phyloP scores from a whole-genome alignment of 2,113 vertebrate genomes.

The Galbula dea region DNA sequence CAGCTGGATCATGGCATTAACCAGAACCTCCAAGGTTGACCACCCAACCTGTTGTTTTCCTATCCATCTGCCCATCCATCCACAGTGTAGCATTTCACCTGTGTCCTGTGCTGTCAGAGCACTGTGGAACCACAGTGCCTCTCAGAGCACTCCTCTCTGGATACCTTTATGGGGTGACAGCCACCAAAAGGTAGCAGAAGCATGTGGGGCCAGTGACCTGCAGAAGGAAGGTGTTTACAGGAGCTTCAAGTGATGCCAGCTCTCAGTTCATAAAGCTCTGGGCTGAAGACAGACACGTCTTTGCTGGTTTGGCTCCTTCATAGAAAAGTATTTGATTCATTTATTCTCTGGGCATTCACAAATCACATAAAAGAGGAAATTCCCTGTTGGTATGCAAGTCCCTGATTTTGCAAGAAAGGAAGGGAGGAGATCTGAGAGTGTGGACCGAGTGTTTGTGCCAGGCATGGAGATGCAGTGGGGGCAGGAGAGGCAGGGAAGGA shows the following conservation, averaged over 20 bases:
- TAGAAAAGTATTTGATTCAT: not conserved
- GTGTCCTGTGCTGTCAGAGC: not conserved
- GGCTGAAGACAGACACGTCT: not conserved
- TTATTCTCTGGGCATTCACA: not conserved
- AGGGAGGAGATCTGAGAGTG: not conserved
- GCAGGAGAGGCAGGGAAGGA: not conserved
- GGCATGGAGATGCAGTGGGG: not conserved
- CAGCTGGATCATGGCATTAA: accelerated
- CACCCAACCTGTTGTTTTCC: not conserved
- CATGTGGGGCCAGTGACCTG: too few relatives aligned
- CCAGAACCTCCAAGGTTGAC: not conserved
- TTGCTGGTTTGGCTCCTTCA: not conserved
- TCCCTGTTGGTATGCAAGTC: not conserved
- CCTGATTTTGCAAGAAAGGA: not conserved
- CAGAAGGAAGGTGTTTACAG: accelerated
- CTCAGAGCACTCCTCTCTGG: not conserved
- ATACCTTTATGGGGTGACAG: not conserved
- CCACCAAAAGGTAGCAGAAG: not conserved
- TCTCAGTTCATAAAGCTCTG: not conserved
- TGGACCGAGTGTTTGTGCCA: not conserved
- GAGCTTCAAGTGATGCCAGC: not conserved
- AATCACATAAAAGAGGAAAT: not conserved
- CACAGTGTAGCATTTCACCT: accelerated
- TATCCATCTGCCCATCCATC: accelerated
- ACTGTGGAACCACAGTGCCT: not conserved